Evolutionary conservation across 2,888 invertebrate species (phyloP).

Genomic region (Tetheella fluctuosa): DNA sequence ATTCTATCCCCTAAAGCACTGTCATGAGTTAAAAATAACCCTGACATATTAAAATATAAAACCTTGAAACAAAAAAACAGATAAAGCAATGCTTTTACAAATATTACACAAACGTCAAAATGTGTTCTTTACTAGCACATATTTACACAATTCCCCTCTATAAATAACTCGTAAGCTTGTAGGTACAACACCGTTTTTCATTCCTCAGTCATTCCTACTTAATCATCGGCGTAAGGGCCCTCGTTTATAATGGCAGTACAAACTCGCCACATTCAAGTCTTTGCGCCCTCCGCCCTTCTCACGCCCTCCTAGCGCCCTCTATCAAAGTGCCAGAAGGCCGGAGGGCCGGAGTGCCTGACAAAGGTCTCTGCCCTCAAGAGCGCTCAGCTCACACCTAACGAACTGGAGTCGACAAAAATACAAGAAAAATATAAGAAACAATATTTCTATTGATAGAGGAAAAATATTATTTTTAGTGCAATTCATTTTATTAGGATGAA

Average conservation of each 20-base stretch:
- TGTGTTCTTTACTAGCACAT: too few relatives aligned
- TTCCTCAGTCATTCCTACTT: neutral
- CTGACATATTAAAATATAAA: too few relatives aligned
- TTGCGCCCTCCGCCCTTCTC: neutral
- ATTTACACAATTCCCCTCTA: neutral
- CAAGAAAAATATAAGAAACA: constrained; percentile 18
- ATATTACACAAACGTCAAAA: too few relatives aligned
- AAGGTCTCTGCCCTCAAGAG: constrained; percentile 21
- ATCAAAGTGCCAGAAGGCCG: constrained; percentile 15
- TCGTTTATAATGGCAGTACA: constrained; percentile 21
- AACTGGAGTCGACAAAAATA: constrained; percentile 20
- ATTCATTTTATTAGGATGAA: neutral
- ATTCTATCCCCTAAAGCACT: too few relatives aligned
- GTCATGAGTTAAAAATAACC: too few relatives aligned
- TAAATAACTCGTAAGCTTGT: neutral
- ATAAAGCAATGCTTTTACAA: too few relatives aligned
- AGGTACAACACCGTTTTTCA: constrained; percentile 2
- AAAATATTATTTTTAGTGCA: constrained; percentile 2
- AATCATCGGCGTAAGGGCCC: constrained; percentile 18
- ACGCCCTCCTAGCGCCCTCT: constrained; percentile 8
- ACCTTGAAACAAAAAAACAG: too few relatives aligned
- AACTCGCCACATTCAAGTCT: constrained; percentile 23
- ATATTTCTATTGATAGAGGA: neutral
- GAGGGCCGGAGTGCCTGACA: constrained; percentile 15
- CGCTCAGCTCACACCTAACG: constrained; percentile 23